Base-by-base conservation (phyloP, 35 echinoderm and acorn worm genomes). In the Ophiothrix spiculata region DNA sequence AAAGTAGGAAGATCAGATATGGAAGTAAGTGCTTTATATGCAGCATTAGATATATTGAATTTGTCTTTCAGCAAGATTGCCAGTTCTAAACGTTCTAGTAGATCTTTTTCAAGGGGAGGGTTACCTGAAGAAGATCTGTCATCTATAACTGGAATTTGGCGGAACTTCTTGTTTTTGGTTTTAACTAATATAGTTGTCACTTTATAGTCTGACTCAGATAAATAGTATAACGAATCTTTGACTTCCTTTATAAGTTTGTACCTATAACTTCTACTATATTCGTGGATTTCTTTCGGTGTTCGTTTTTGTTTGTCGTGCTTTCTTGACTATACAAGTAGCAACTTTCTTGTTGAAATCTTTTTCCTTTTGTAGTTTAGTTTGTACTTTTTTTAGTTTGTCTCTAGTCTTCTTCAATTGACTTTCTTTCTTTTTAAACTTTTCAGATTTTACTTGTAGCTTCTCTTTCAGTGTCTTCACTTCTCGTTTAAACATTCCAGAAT, bases 1-100 rank as follows among this genome's bases (percentile, higher is more conserved):
- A 80, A 75, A 64, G 86, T 78, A 12, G 86, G 86, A 29, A 88
- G 56, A 56, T 19, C 28, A 23, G 39, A 88, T 4, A 80, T 35
- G 34, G 79, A 56, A 4, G 75, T 41, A 34, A 88, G 36, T 8
- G 75, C 29, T 4, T 56, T 77, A 35, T 86, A 86, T 29, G 84
- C 60, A 32, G 38, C 56, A 76, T 76, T 35, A 39, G 77, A 56
- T 32, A 88, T 88, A 32, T 79, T 80, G 33, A 63, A 80, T 31
- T 80, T 88, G 17, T 79, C 77, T 64, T 88, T 87, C 1, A 77
- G 4, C 17, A 49, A 31, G 4, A 87, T 32, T 77, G 75, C 75
- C 21, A 77, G 75, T 33, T 77, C 36, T 32, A 49, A 73, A 64
- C 19, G 10, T 77, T 45, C 31, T 38, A 87, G 42, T 35, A 10